Percentiles rank a stretch among this genome's conserved stretches.
Evolutionary conservation across 2,797 vertebrate genomes (phyloP).

Genomic region (Odontamblyopus lacepedii): DNA sequence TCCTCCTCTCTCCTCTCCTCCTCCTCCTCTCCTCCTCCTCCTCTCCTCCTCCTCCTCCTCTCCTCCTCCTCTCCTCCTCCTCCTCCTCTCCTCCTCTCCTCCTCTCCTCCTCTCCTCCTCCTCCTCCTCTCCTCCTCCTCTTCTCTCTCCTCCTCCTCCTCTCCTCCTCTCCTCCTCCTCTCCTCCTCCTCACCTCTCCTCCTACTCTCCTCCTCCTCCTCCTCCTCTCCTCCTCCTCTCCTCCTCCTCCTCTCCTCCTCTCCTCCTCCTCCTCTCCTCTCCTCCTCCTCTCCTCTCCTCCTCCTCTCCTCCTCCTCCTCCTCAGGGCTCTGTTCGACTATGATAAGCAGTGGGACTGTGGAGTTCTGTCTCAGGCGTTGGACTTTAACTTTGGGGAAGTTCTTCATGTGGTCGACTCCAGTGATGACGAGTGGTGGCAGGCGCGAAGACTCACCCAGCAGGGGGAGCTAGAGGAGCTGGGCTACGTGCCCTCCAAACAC

Average conservation of each 20-base stretch:
- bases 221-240: not conserved
- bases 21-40: not conserved
- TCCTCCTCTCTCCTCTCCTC: not conserved
- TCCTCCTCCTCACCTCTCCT: too few species aligned
- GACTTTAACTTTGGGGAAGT: conserved; percentile 88
- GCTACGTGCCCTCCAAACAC: conserved; percentile 71
- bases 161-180: too few species aligned
- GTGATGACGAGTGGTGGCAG: conserved; percentile 91
- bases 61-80: too few species aligned
- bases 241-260: not conserved
- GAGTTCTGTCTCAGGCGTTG: conserved; percentile 87
- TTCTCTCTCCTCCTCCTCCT: too few species aligned
- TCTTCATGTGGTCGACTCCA: conserved; percentile 85
- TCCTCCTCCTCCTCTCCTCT: too few species aligned
- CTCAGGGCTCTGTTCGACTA: conserved; percentile 88
- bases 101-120: too few species aligned
- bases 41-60: not conserved
- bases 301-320: too few species aligned
- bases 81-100: too few species aligned
- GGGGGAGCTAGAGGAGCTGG: conserved; percentile 85
- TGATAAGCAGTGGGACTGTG: conserved; percentile 89
- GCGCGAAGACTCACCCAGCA: conserved; percentile 83
- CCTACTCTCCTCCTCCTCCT: too few species aligned
- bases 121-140: too few species aligned
- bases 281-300: not conserved